Evolutionary conservation across 2,797 vertebrate genomes (phyloP).

Genomic region (Alosa sapidissima): DNA sequence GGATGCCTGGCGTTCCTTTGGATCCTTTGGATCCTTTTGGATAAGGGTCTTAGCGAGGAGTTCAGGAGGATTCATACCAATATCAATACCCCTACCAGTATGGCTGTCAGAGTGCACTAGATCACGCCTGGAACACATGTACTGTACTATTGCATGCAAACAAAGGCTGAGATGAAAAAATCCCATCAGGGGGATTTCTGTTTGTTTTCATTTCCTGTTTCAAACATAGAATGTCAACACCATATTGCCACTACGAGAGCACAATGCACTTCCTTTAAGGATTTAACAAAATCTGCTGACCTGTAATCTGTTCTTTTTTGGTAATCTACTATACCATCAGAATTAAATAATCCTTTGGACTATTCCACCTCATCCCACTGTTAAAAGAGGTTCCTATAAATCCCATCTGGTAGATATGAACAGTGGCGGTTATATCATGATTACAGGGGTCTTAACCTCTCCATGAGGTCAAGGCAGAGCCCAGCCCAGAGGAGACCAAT

Average conservation of each 20-base stretch:
- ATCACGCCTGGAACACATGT: background rate
- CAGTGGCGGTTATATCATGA: background rate
- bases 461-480: constrained; percentile 24
- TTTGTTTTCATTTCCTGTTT: constrained; percentile 8
- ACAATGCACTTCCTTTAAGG: background rate
- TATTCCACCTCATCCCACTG: constrained; percentile 57
- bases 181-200: background rate
- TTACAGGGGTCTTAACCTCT: background rate
- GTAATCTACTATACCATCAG: background rate
- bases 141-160: background rate
- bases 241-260: background rate
- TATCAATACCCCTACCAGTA: background rate
- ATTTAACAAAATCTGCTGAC: background rate
- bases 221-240: background rate
- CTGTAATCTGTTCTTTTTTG: background rate
- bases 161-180: background rate
- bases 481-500: constrained; percentile 36
- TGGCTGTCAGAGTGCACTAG: background rate
- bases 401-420: constrained; percentile 52
- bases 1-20: background rate
- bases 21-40: background rate
- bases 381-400: constrained; percentile 61
- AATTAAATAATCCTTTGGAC: constrained; percentile 68
- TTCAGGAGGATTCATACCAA: background rate
- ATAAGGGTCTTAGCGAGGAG: background rate